Percentiles rank a stretch among this genome's conserved stretches.
Evolutionary conservation across 2,888 invertebrate species (phyloP).

Genomic region (Lepetodrilus schrolli): DNA sequence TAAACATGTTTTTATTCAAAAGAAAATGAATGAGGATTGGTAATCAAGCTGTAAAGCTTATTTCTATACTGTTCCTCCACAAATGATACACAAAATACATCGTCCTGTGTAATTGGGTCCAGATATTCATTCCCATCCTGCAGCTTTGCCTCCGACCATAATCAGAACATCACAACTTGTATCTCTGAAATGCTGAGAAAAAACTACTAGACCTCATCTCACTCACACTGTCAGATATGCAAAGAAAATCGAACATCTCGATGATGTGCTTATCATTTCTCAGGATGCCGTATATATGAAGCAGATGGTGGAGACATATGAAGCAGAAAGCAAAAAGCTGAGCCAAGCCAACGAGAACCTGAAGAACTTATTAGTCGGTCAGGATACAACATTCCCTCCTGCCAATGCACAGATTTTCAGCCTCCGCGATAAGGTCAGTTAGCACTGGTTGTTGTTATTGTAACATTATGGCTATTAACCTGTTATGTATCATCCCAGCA

Average conservation of each 20-base stretch:
- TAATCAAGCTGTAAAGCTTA: no score
- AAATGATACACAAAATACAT: no score
- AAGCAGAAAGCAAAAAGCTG: neutral
- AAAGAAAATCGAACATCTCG: neutral
- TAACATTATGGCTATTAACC: no score
- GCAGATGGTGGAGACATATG: neutral
- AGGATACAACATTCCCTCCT: neutral
- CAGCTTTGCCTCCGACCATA: no score
- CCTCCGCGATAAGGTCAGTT: conserved; percentile 7
- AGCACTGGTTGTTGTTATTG: neutral
- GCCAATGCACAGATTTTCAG: neutral
- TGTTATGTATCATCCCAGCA: no score
- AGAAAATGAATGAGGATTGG: no score
- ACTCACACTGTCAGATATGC: neutral
- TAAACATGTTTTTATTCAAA: no score
- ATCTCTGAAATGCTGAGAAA: neutral
- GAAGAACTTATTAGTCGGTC: neutral
- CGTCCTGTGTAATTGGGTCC: no score
- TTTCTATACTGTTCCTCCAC: no score
- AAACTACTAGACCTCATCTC: no score
- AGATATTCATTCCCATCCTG: no score
- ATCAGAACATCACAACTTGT: neutral
- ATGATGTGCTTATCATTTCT: neutral
- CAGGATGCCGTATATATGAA: neutral
- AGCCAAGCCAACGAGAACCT: neutral